Evolutionary conservation across 2,888 invertebrate genomes (phyloP), one percentile per base, ranked within the genome.

Genomic region (Limnephilus lunatus): DNA sequence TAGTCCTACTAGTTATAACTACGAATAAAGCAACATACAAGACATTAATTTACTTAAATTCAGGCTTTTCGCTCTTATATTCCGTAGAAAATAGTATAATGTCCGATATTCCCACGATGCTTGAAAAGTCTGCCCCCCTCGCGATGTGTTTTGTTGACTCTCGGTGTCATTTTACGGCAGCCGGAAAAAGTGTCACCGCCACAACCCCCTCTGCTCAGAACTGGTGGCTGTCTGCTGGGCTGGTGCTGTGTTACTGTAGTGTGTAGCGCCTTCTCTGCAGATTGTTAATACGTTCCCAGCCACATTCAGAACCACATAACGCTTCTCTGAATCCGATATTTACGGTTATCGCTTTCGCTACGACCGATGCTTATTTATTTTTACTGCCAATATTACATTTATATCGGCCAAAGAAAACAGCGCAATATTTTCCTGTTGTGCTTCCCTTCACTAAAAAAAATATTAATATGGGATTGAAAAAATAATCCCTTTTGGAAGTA

Each of bases 311-410:
- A n/a, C 15, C 68, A 7, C 68, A 68, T 25, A 68, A 68, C 44
- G 86, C 86, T 86, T 30, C 83, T 83, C 83, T 83, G 83, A 32
- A 32, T 83, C 83, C 35, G 35, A 44, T 86, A 86, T 86, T 86
- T 86, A 48, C 86, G 86, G 86, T 86, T 86, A 86, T 86, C 86
- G 86, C 30, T 39, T 48, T 44, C 44, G 86, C 30, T 48, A 11
- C 86, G 83, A 83, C 32, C 35, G n/a, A 25, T 35, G 83, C 83
- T 83, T 83, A 83, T 83, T 83, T 83, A 83, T 35, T 83, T 83
- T 83, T 32, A 83, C 32, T 83, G 83, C 83, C 35, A 25, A 83
- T 83, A 83, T 83, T 83, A 83, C 83, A 35, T 83, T 83, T 83
- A 35, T 83, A 83, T 83, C 83, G 83, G 35, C 31, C 83, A 25